Conservation (phyloP, 2,888 invertebrate species). For the Campoplex capitator region DNA sequence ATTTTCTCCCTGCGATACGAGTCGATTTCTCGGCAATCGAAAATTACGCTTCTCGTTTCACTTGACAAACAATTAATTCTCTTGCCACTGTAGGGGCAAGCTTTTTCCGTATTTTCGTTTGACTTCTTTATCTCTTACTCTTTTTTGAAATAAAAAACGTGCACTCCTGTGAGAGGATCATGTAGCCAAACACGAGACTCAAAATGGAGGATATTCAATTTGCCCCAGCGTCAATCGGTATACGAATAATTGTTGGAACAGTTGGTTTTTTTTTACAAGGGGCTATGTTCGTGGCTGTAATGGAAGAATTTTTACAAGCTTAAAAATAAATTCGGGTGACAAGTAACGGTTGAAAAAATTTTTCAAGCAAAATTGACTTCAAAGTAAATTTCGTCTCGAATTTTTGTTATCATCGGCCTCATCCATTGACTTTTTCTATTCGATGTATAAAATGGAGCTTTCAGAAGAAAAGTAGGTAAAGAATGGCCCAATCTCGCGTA, state of each 20-base stretch:
- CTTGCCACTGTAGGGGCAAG: not conserved
- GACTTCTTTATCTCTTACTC: not conserved
- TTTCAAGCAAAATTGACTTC: not conserved
- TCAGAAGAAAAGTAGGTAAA: conserved; percentile 74
- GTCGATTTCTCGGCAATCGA: not conserved
- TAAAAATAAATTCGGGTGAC: not conserved
- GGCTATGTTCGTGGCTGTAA: not conserved
- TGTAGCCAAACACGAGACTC: not conserved
- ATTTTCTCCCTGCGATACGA: conserved; percentile 19
- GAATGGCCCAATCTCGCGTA: conserved; percentile 81
- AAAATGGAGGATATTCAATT: conserved; percentile 1
- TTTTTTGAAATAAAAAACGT: conserved; percentile 29
- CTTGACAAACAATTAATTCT: conserved; percentile 35
- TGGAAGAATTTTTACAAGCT: not conserved
- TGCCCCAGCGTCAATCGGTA: not conserved
- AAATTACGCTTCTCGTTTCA: conserved; percentile 44
- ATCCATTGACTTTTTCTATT: conserved; percentile 43
- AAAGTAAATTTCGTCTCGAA: conserved; percentile 17
- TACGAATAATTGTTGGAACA: not conserved
- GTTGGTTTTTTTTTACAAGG: not conserved
- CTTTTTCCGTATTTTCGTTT: conserved; percentile 2
- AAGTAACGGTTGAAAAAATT: not conserved
- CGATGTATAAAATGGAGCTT: conserved; percentile 73
- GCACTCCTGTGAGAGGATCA: not conserved
- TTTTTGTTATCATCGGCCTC: not conserved